phyloP scores from a whole-genome alignment of 2,888 invertebrate genomes.

The Parasteatoda lunata region DNA sequence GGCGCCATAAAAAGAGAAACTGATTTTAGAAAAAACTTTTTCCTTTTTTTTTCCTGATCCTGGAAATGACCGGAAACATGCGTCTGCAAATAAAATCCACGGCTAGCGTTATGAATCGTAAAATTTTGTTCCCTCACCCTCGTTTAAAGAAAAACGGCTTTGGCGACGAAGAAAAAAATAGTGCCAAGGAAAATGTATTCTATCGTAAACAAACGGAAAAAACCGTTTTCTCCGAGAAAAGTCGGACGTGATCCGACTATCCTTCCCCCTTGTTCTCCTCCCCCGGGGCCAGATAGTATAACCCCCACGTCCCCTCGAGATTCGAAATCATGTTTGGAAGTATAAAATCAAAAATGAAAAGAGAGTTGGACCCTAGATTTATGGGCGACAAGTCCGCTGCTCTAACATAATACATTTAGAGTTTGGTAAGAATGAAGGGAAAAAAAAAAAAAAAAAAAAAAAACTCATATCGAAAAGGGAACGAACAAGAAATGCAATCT shows the following conservation, averaged over 20 bases:
- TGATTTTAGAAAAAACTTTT: not conserved
- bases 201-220: conserved; percentile 60
- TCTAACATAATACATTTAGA: conserved; percentile 62
- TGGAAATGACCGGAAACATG: conserved; percentile 52
- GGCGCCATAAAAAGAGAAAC: not conserved
- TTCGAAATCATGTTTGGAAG: conserved; percentile 46
- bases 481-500: conserved; percentile 22
- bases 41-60: conserved; percentile 12
- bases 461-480: not conserved
- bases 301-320: conserved; percentile 9
- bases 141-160: conserved; percentile 32
- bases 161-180: not conserved
- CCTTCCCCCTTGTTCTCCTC: conserved; percentile 1
- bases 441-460: not conserved
- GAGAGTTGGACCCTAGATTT: conserved; percentile 57
- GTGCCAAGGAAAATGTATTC: not conserved
- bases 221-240: conserved; percentile 49
- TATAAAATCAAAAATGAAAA: conserved; percentile 61
- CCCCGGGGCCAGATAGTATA: not conserved
- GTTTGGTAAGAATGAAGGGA: conserved; percentile 25
- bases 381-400: conserved; percentile 51
- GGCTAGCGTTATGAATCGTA: conserved; percentile 62
- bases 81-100: conserved; percentile 62
- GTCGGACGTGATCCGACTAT: conserved; percentile 62
- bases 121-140: conserved; percentile 45